These are phyloP conservation scores for Pygoscelis adeliae DNA, from an alignment of 2,113 vertebrate genomes.

Conservation along the genomic window DNA sequence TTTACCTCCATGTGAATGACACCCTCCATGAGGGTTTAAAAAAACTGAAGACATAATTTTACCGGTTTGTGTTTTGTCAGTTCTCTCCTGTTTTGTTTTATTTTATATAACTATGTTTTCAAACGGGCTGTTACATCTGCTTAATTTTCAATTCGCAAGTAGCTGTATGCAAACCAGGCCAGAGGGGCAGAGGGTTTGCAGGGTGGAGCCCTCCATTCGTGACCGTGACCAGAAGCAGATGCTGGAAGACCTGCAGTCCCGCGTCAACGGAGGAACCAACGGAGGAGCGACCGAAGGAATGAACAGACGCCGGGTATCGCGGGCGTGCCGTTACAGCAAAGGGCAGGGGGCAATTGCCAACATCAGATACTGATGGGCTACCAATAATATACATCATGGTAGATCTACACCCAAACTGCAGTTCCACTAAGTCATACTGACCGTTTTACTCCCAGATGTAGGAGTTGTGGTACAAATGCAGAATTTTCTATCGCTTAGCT, in stretches of 20 bases:
- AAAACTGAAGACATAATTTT: neutral
- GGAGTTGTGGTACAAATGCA: neutral
- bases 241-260: neutral
- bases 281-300: neutral
- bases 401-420: neutral
- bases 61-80: neutral
- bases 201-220: neutral
- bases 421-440: neutral
- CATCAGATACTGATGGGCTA: neutral
- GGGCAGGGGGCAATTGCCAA: neutral
- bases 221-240: neutral
- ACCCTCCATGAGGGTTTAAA: neutral
- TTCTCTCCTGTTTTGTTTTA: neutral
- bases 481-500: neutral
- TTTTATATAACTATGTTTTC: neutral
- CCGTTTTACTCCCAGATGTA: neutral
- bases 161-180: neutral
- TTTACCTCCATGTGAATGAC: neutral
- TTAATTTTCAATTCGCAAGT: neutral
- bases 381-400: too few relatives aligned
- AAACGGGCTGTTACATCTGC: neutral
- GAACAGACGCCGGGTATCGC: rapidly evolving
- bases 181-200: neutral
- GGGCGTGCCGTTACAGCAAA: rapidly evolving
- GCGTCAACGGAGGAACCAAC: rapidly evolving